Conservation (phyloP, 2,113 vertebrate species). For the Brevimyrus niger region DNA sequence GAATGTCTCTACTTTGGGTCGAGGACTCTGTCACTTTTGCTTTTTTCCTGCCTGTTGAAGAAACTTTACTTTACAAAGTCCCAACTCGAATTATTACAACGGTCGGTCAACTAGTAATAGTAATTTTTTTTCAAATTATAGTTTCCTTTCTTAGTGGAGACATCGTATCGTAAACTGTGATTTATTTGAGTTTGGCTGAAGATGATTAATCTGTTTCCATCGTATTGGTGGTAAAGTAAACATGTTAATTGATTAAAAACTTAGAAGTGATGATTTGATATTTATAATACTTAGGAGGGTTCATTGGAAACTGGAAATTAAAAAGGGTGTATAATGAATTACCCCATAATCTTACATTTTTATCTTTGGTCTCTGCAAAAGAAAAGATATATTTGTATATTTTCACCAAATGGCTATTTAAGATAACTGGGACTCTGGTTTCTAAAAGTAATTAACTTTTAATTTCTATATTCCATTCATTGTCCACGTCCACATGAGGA, state of each 20-base stretch:
- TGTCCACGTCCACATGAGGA: not conserved
- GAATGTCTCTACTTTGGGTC: not conserved
- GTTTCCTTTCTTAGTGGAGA: not conserved
- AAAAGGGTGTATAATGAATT: not conserved
- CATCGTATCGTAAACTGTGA: not conserved
- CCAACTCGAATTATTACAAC: not conserved
- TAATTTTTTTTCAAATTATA: not conserved
- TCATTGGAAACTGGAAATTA: not conserved
- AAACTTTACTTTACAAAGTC: not conserved
- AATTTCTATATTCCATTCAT: not conserved
- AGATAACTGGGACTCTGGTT: not conserved
- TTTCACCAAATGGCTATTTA: constrained; percentile 8
- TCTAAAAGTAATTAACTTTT: not conserved
- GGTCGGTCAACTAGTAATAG: not conserved
- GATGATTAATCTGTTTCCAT: not conserved
- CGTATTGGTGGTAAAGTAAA: not conserved
- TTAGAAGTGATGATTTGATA: not conserved
- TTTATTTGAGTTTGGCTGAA: not conserved
- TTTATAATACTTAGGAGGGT: not conserved
- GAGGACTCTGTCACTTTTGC: not conserved
- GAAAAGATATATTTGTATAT: not conserved
- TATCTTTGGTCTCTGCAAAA: not conserved
- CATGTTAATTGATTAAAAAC: not conserved
- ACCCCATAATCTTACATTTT: not conserved
- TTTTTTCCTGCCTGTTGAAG: not conserved